Conservation (phyloP, 2,888 invertebrate species). For the Caenorhabditis doughertyi region DNA sequence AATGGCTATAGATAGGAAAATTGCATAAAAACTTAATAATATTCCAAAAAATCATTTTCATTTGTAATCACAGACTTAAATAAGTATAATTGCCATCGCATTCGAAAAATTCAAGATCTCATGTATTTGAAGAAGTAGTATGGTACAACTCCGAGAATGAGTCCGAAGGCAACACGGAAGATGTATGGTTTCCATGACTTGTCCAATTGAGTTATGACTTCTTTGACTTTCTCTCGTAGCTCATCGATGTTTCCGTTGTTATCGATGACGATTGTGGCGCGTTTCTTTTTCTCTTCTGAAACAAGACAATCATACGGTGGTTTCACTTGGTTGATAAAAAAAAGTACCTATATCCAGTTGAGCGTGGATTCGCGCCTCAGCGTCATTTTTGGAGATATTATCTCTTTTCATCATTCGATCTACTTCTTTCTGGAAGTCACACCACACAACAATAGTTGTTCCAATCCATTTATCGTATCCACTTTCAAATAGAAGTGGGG, state of each 20-base stretch:
- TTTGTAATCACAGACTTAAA: conserved; percentile 26
- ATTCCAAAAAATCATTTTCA: background rate
- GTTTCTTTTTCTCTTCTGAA: conserved; percentile 68
- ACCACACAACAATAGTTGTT: conserved; percentile 78
- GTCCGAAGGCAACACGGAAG: conserved; percentile 43
- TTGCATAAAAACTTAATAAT: background rate
- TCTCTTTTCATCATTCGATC: conserved; percentile 76
- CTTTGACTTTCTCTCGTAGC: conserved; percentile 65
- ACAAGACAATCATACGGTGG: background rate
- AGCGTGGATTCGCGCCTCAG: conserved; percentile 72
- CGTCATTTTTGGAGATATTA: conserved; percentile 71
- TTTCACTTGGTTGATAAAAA: background rate
- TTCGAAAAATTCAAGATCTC: conserved; percentile 5
- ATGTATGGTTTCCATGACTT: conserved; percentile 64
- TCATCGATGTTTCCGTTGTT: conserved; percentile 77
- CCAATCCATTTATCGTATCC: conserved; percentile 74
- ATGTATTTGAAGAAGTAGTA: conserved; percentile 55
- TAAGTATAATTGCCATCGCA: background rate
- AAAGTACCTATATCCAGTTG: conserved; percentile 75
- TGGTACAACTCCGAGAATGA: conserved; percentile 55
- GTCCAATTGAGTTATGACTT: conserved; percentile 45
- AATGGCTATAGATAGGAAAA: conserved; percentile 8
- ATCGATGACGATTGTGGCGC: conserved; percentile 76
- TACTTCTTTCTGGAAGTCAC: conserved; percentile 77
- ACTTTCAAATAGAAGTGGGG: conserved; percentile 79